Evolutionary conservation across 92 coral and sea anemone species (phyloP), one percentile per base, ranked within the genome.

Genomic region (Siderastrea radians): DNA sequence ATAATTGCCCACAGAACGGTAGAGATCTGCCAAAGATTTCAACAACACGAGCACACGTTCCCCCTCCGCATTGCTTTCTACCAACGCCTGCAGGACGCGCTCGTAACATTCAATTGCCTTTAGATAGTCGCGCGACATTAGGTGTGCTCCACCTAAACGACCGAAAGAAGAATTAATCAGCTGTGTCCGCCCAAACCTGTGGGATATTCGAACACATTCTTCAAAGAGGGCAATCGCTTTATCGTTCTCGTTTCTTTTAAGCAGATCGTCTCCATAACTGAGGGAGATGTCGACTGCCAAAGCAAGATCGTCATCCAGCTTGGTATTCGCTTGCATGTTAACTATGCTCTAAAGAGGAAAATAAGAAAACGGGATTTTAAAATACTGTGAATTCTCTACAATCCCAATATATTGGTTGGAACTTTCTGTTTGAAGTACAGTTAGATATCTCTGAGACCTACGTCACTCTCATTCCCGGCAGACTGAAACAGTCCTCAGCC

Each of bases 281-380:
- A 74, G 59, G 55, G 78, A 74, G 78, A 74, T 74, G 14, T 74
- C 61, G 49, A 74, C 44, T 57, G 78, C 62, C 62, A 74, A 74
- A 7, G 77, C 77, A 74, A 52, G 62, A 52, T 52, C 54, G 38
- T 74, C 45, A 8, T 74, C 62, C 62, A 52, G 14, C 62, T 19
- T 74, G 78, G 48, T 52, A 12, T 74, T 74, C 15, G 78, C 52
- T 51, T 74, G 61, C 46, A 52, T 8, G 61, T 52, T 3, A 52
- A 19, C 62, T 26, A 26, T 26, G 38, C 38, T 9, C 78, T 74
- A 13, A 14, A 17, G 3, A 74, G 26, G 75, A 74, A 74, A 49
- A 50, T 50, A 19, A 53, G 3, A 74, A 1, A 74, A 10, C 6
- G 17, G 8, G 1, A 74, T 46, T 70, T 66, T 26, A 26, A 26